Percentiles rank a stretch among this genome's conserved stretches.
Conservation (phyloP, 2,888 invertebrate genomes). For the Orchesella flavescens region DNA sequence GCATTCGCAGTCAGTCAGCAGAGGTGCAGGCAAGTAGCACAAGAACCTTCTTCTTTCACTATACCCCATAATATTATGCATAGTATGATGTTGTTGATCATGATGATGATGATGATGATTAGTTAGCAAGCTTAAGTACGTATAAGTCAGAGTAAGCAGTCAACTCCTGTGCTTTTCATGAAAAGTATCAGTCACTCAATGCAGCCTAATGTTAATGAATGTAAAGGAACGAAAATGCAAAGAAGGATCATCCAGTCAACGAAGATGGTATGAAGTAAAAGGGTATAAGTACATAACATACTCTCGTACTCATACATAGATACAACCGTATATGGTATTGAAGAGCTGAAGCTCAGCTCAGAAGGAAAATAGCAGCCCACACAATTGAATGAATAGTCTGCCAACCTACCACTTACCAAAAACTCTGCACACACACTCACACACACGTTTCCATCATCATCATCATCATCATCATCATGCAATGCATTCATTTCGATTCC, state of each 20-base stretch:
- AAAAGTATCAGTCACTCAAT: background rate
- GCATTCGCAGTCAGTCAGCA: no score
- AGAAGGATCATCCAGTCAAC: conserved; percentile 14
- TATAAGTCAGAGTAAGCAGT: background rate
- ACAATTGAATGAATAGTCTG: conserved; percentile 37
- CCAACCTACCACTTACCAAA: conserved; percentile 29
- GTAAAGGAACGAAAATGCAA: background rate
- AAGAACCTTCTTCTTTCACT: background rate
- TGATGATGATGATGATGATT: background rate
- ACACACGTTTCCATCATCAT: conserved; percentile 2
- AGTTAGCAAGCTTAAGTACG: background rate
- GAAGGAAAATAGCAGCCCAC: conserved; percentile 39
- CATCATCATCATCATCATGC: conserved; percentile 23
- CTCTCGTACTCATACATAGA: background rate
- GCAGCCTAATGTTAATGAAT: background rate
- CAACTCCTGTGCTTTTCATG: background rate
- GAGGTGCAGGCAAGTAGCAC: background rate
- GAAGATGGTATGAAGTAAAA: conserved; percentile 3
- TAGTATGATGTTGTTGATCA: background rate
- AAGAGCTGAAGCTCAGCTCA: conserved; percentile 31
- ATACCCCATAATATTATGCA: background rate
- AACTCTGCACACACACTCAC: background rate
- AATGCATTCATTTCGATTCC: conserved; percentile 35
- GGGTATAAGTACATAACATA: background rate
- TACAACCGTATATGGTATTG: conserved; percentile 47